Base-by-base conservation (phyloP, 2,888 invertebrate genomes). In the Drosophila prostipennis region DNA sequence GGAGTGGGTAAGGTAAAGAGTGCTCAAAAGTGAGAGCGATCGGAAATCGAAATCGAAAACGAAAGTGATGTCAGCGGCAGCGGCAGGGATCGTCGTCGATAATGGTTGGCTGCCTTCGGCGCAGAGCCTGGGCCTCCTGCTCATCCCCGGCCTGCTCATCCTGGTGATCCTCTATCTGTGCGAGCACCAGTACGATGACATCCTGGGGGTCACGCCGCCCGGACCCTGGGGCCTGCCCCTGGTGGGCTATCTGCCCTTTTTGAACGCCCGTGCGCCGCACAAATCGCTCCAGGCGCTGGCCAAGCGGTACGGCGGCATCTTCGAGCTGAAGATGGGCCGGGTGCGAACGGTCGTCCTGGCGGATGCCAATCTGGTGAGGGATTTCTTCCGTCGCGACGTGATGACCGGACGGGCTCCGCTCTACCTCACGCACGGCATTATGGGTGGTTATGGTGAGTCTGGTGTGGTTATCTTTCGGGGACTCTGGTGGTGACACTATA, bases 361-460 rank as follows among this genome's bases (percentile, higher is more conserved):
- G 0, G 97, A 98, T 90, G 94, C 95, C 8, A 93, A 93, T 54
- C 86, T 96, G 56, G 94, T 98, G 49, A 93, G 95, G 69, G 95
- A 96, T 72, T 94, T 95, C 4, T 94, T 98, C 58, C 93, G 95
- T 0, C 95, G 94, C 89, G 96, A 96, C 40, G 93, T 92, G 4
- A 95, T 96, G 76, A 93, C 95, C 3, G 97, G 96, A 13, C 80
- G 92, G 53, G 97, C 97, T 0, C 97, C 97, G 2, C 93, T 98
- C 2, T 96, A 94, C 90, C 91, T 97, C 49, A 97, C 97, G 0
- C 96, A 97, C 89, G 97, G 97, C 36, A 96, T 97, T 68, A 96
- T 97, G 96, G 93, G 95, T 69, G 97, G 97, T 78, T 95, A 96
- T 90, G 98, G 98, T 97, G 91, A 94, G 94, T 91, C n/a, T 10